Evolutionary conservation across 2,113 vertebrate genomes (phyloP).

Genomic region (Acanthisitta chloris): DNA sequence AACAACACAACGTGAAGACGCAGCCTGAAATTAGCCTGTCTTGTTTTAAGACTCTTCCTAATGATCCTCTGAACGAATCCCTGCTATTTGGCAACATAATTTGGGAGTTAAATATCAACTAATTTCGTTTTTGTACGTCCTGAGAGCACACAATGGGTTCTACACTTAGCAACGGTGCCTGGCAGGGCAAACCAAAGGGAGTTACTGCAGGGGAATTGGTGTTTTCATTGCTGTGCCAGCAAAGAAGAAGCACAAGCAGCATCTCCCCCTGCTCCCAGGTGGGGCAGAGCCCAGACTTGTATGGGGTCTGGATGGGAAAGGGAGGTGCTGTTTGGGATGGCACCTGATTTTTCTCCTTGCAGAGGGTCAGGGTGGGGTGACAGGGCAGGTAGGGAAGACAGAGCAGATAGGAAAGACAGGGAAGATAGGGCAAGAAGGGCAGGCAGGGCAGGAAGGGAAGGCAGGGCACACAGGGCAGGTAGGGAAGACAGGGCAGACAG

Average conservation of each 20-base stretch:
- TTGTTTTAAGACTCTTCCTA: neutral
- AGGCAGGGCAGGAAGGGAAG: too few species aligned
- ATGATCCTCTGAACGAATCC: neutral
- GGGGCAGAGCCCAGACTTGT: fast-evolving
- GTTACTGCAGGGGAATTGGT: fast-evolving
- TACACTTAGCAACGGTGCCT: neutral
- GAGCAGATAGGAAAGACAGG: too few species aligned
- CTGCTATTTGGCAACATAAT: neutral
- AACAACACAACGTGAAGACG: neutral
- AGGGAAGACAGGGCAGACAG: too few species aligned
- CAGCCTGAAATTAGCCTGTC: neutral
- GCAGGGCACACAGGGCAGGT: too few species aligned
- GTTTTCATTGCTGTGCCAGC: neutral
- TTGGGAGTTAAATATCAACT: neutral
- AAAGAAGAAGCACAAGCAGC: neutral
- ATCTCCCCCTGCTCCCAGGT: fast-evolving
- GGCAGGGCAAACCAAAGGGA: neutral
- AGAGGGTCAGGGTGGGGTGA: neutral
- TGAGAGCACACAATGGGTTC: neutral
- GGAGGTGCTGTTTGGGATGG: fast-evolving
- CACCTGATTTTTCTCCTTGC: fast-evolving
- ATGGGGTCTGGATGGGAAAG: fast-evolving
- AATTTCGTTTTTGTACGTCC: neutral
- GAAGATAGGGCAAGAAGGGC: neutral
- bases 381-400: too few species aligned